Evolutionary conservation across 2,113 vertebrate species (phyloP), one percentile per base, ranked within the genome.

Genomic region (Sialia sialis): DNA sequence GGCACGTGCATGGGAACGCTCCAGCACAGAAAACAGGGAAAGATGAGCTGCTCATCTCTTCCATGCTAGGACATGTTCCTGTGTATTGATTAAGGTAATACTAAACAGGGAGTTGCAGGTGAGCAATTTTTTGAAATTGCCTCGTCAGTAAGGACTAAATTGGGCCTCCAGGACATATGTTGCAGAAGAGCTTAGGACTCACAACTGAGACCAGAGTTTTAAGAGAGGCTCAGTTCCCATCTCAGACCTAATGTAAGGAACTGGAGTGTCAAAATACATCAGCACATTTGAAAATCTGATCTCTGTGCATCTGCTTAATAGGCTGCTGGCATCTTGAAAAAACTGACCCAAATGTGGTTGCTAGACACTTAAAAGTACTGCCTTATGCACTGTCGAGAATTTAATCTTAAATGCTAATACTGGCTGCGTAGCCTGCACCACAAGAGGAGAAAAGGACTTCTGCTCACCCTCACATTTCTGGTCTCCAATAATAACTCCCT

Each of bases 71-170:
- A 74, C 17, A 26, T 78, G 51, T 75, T 95, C 73, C 70, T 51
- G 0, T 34, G 29, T 73, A 81, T 94, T 13, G 80, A 86, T 93
- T 60, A 64, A 55, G 51, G 58, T 48, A 56, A 87, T 83, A 27
- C 83, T 82, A 43, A 92, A 52, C 48, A 90, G 80, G 89, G 64
- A 60, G 58, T 39, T 87, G 60, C 83, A 94, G 93, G 84, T 93
- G 90, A 93, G 89, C 85, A 92, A 77, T 30, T 91, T 95, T 95
- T 91, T 92, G 49, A 84, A 96, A 95, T 59, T 92, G 59, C 63
- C 92, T 93, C 8, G 87, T 96, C 76, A 90, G 90, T 75, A 68
- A 83, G 55, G 70, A 80, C 84, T 70, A 69, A 86, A 81, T 41
- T 90, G 26, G 81, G 63, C 80, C 95, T 81, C 60, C 36, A 80